Conservation (phyloP, 2,797 vertebrate genomes). For the Esox masquinongy region DNA sequence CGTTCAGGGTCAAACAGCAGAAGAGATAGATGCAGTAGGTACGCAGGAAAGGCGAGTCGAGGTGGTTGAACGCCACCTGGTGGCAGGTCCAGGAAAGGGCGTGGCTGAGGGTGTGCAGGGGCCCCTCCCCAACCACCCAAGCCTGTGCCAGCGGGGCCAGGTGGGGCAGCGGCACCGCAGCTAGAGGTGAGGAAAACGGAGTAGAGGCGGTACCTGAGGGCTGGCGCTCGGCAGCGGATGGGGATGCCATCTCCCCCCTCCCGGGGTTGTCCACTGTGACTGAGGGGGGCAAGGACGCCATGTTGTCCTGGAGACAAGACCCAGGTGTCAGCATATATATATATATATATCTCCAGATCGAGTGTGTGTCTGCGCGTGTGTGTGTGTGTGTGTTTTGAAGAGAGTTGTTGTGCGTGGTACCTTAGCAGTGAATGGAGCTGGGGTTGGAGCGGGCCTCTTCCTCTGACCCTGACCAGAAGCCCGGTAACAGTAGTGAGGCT, state of each 20-base stretch:
- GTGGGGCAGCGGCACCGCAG: conserved; percentile 64
- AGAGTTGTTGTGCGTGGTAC: conserved; percentile 63
- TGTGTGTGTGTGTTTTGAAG: neutral
- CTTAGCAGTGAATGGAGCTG: conserved; percentile 78
- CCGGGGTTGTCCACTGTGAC: conserved; percentile 75
- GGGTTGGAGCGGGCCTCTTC: conserved; percentile 86
- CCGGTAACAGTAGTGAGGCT: conserved; percentile 96
- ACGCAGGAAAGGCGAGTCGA: conserved; percentile 92
- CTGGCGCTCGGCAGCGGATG: conserved; percentile 77
- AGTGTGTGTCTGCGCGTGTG: neutral
- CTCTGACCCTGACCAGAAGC: conserved; percentile 91
- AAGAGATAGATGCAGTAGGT: conserved; percentile 79
- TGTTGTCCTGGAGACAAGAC: conserved; percentile 75
- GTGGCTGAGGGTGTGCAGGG: conserved; percentile 77
- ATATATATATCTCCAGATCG: neutral
- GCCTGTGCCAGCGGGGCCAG: conserved; percentile 73
- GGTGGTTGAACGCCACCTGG: conserved; percentile 85
- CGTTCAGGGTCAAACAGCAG: conserved; percentile 78
- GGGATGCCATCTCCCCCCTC: conserved; percentile 61
- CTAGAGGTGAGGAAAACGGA: conserved; percentile 81
- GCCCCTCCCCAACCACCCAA: conserved; percentile 73
- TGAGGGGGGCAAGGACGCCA: conserved; percentile 68
- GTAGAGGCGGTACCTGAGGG: conserved; percentile 88
- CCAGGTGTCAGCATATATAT: neutral
- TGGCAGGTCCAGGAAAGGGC: conserved; percentile 85